Base-by-base conservation (phyloP, 1,140 invertebrate genomes). In the Muscidifurax raptorellus region DNA sequence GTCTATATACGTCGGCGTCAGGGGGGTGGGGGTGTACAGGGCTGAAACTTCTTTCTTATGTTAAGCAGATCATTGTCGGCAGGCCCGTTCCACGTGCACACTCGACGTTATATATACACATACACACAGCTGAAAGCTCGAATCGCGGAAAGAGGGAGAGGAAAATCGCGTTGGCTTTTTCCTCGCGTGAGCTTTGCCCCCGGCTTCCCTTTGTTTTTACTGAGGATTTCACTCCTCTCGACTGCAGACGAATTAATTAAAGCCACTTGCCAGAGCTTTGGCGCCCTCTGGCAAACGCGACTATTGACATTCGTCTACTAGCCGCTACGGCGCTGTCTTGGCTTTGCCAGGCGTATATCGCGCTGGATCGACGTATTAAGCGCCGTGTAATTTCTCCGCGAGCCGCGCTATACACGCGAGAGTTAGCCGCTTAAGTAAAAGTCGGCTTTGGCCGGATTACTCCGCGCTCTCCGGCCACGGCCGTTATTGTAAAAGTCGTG, bases 41-140 rank as follows among this genome's bases (percentile, higher is more conserved):
- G 67, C 67, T 69, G 10, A 28, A 40, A 40, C 86, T 88, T 90
- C 90, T 91, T 91, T 91, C 90, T 90, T 91, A 91, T 91, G 90
- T 91, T 91, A 91, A 91, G 87, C 90, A 91, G 90, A 90, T 90
- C 90, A 90, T 88, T 89, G 89, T 91, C 90, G 88, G n/a, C n/a
- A n/a, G 72, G 36, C 66, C 40, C 52, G 69, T 25, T n/a, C 15
- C 32, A 44, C 67, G 30, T 28, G 66, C 15, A 12, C 5, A 22
- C 27, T 3, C n/a, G 22, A 25, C 66, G 2, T 2, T 47, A 47
- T 47, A 13, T 47, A 47, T 13, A 47, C 15, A 47, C 44, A n/a
- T n/a, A 47, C 13, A 13, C 12, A 12, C 7, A 47, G 44, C 44
- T 47, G 52, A 59, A 59, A 59, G n/a, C 52, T 59, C 52, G 52